phyloP scores from a whole-genome alignment of 2,113 vertebrate species.

The Odocoileus virginianus region DNA sequence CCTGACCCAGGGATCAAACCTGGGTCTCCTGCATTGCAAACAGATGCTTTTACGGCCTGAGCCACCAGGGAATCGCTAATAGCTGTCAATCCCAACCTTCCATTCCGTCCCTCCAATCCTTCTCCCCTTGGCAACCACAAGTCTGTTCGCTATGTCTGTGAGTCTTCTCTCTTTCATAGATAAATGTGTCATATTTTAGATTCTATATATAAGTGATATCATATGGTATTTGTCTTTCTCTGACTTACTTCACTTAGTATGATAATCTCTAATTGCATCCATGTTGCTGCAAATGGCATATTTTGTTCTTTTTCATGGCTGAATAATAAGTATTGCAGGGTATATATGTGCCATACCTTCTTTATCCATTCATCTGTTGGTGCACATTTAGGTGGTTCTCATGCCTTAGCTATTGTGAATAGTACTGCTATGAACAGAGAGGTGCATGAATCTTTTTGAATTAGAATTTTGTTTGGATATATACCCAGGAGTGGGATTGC shows the following conservation, averaged over 20 bases:
- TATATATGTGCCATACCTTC: background rate
- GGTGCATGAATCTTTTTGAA: background rate
- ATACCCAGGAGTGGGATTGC: background rate
- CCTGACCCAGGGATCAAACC: too few relatives aligned
- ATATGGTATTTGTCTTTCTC: background rate
- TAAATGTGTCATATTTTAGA: background rate
- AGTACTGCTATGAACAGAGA: background rate
- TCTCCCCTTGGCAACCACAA: background rate
- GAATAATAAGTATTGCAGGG: background rate
- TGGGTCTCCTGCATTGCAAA: too few relatives aligned
- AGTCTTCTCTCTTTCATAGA: background rate
- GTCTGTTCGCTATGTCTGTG: background rate
- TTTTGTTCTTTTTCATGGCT: background rate
- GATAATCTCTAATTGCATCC: background rate
- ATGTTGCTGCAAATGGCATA: background rate
- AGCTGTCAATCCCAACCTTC: background rate
- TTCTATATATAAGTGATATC: background rate
- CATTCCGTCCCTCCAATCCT: background rate
- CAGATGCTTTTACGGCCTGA: too few relatives aligned
- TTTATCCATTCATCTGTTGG: background rate
- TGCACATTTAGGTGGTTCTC: background rate
- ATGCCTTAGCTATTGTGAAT: background rate
- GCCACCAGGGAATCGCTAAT: background rate
- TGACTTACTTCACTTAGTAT: background rate
- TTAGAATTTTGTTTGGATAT: background rate